phyloP scores from a whole-genome alignment of 2,113 vertebrate genomes.

The Lota lota region DNA sequence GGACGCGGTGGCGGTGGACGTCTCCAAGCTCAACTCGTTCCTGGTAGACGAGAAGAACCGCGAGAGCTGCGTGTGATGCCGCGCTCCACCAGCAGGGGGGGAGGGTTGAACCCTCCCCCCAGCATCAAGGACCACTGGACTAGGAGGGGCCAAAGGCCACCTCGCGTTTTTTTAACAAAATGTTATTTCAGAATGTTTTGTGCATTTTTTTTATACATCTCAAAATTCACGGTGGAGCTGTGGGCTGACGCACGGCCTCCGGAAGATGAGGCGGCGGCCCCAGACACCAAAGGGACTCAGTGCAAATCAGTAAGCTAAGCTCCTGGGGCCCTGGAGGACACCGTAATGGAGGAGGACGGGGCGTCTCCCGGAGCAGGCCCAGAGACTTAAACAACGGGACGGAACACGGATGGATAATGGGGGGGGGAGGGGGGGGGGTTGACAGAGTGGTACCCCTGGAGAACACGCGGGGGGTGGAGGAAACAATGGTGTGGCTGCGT shows the following conservation, averaged over 20 bases:
- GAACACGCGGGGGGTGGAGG: too few relatives aligned
- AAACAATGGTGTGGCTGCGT: too few relatives aligned
- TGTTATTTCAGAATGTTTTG: slow-evolving; percentile 41
- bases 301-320: slow-evolving; percentile 85
- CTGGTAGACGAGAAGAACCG: slow-evolving; percentile 84
- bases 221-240: slow-evolving; percentile 58
- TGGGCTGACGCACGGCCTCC: not conserved
- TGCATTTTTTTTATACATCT: slow-evolving; percentile 49
- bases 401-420: too few relatives aligned
- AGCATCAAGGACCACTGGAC: slow-evolving; percentile 40
- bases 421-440: too few relatives aligned
- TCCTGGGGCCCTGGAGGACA: too few relatives aligned
- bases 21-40: slow-evolving; percentile 84
- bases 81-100: slow-evolving; percentile 28
- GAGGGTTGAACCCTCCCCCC: slow-evolving; percentile 3
- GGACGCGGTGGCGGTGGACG: slow-evolving; percentile 86
- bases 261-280: too few relatives aligned
- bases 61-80: slow-evolving; percentile 90
- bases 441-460: too few relatives aligned
- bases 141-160: slow-evolving; percentile 27
- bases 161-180: slow-evolving; percentile 13
- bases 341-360: too few relatives aligned
- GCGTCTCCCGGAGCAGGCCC: too few relatives aligned
- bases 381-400: too few relatives aligned
- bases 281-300: too few relatives aligned